These are phyloP conservation scores for Parnassius smintheus DNA, from an alignment of 2,888 invertebrate genomes.

Conservation along the genomic window DNA sequence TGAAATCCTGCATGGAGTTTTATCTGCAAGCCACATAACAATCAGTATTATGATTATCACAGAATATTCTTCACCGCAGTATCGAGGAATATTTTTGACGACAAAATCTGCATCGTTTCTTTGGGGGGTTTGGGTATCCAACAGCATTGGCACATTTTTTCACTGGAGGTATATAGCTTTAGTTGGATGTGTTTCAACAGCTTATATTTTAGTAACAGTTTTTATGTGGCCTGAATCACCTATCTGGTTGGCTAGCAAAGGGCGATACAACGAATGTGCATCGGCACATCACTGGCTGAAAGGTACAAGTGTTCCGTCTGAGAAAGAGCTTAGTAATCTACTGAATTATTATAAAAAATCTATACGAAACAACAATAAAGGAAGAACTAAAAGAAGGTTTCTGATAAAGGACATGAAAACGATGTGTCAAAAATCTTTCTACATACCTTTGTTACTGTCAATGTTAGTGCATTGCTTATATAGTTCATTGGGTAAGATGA, in stretches of 20 bases:
- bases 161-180: slow-evolving; percentile 28
- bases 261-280: slow-evolving; percentile 29
- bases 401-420: slow-evolving; percentile 1
- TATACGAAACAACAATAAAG: not conserved
- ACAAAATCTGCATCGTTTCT: slow-evolving; percentile 26
- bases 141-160: slow-evolving; percentile 34
- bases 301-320: slow-evolving; percentile 20
- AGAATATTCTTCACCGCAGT: slow-evolving; percentile 30
- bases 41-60: slow-evolving; percentile 25
- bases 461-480: slow-evolving; percentile 14
- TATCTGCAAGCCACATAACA: slow-evolving; percentile 16
- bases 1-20: slow-evolving; percentile 30
- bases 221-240: slow-evolving; percentile 33
- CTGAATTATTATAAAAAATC: slow-evolving; percentile 5
- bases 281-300: slow-evolving; percentile 32
- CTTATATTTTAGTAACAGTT: slow-evolving; percentile 26
- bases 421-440: slow-evolving; percentile 26
- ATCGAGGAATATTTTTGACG: slow-evolving; percentile 30
- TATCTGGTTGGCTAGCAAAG: slow-evolving; percentile 33
- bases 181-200: slow-evolving; percentile 23
- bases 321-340: slow-evolving; percentile 27
- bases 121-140: slow-evolving; percentile 33
- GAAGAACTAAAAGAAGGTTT: not conserved
- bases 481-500: slow-evolving; percentile 27
- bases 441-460: slow-evolving; percentile 20